A percentile compares a stretch with the other conserved stretches of the same genome.
phyloP scores from a whole-genome alignment of 2,888 invertebrate genomes.

The Pimpla rufipes region DNA sequence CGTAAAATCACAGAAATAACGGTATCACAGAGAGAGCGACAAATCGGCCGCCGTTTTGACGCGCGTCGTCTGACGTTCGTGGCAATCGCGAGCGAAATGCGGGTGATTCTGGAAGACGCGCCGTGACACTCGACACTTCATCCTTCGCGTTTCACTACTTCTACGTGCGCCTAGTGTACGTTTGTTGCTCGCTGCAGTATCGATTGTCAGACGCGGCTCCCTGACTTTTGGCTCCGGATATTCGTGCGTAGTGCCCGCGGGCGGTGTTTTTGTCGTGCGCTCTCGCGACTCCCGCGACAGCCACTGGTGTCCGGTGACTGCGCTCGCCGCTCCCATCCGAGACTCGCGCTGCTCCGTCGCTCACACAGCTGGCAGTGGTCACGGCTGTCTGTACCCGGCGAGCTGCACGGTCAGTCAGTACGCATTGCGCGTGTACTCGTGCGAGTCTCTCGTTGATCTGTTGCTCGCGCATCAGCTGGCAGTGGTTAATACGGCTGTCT shows the following conservation, averaged over 20 bases:
- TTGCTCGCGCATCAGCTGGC: no score
- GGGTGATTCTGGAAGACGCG: slow-evolving; percentile 50
- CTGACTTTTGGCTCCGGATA: not conserved
- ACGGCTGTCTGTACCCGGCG: no score
- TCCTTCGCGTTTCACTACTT: not conserved
- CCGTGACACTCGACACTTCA: slow-evolving; percentile 8
- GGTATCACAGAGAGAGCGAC: slow-evolving; percentile 10
- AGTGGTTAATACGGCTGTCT: no score
- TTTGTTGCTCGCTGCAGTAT: not conserved
- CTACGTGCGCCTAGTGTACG: not conserved
- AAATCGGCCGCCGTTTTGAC: slow-evolving; percentile 30
- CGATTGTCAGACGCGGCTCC: not conserved
- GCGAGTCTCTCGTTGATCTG: no score
- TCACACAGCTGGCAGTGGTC: no score
- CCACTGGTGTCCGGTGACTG: not conserved
- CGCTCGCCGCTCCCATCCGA: not conserved
- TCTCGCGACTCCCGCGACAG: not conserved
- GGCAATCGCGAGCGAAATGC: slow-evolving; percentile 11
- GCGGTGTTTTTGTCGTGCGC: not conserved
- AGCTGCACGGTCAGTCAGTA: no score
- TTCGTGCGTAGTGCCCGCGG: not conserved
- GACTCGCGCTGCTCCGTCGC: no score
- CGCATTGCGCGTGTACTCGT: no score
- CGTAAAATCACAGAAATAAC: slow-evolving; percentile 41
- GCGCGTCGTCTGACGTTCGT: slow-evolving; percentile 17